phyloP scores from a whole-genome alignment of 2,113 vertebrate species.

The Epinephelus cyanopodus region DNA sequence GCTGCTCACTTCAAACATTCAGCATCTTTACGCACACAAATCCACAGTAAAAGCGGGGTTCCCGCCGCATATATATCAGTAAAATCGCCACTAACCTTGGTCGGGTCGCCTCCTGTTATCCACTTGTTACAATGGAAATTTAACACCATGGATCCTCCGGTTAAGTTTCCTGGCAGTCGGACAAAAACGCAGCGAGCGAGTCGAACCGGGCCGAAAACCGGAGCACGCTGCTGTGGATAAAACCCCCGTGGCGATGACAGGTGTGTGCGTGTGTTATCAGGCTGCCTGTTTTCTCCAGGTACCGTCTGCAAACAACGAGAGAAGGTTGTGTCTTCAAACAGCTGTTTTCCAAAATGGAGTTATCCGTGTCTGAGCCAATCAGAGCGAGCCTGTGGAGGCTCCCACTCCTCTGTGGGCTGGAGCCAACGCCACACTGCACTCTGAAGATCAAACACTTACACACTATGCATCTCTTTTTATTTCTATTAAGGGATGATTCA shows the following conservation, averaged over 20 bases:
- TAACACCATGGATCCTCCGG: slow-evolving; percentile 61
- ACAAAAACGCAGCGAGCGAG: slow-evolving; percentile 33
- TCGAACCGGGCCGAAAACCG: slow-evolving; percentile 2
- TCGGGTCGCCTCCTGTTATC: slow-evolving; percentile 74
- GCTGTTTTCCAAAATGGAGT: slow-evolving; percentile 89
- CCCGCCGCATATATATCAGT: no score
- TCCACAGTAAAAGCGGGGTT: not conserved
- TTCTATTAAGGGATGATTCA: not conserved
- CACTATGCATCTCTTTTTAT: not conserved
- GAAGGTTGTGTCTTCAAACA: slow-evolving; percentile 81
- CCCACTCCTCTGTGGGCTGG: slow-evolving; percentile 70
- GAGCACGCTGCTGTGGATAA: not conserved
- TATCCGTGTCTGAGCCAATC: slow-evolving; percentile 80
- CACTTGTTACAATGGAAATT: slow-evolving; percentile 81
- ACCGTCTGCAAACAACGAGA: slow-evolving; percentile 69
- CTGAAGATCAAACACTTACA: slow-evolving; percentile 26
- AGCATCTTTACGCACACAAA: not conserved
- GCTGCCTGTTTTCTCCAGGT: slow-evolving; percentile 40
- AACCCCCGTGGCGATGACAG: not conserved
- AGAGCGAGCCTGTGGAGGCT: slow-evolving; percentile 56
- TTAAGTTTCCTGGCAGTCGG: slow-evolving; percentile 67
- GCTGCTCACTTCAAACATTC: slow-evolving; percentile 11
- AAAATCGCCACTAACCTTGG: slow-evolving; percentile 77
- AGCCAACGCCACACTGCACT: slow-evolving; percentile 46
- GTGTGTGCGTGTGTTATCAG: not conserved